These are phyloP conservation scores for Euschistus heros DNA, from an alignment of 1,140 invertebrate genomes.

Conservation along the genomic window DNA sequence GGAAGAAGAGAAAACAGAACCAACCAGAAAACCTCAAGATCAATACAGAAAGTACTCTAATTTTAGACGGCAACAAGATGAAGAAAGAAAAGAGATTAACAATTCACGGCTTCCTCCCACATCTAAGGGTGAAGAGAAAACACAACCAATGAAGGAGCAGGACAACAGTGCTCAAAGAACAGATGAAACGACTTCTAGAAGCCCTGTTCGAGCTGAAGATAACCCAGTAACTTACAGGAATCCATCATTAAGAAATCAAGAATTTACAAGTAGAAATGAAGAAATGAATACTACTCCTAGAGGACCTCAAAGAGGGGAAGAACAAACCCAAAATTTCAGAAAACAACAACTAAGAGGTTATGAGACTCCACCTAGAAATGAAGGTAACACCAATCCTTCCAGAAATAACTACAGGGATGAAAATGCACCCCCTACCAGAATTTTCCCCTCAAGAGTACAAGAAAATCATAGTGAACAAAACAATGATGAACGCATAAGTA, in stretches of 20 bases:
- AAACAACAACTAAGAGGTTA: background rate
- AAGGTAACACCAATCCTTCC: background rate
- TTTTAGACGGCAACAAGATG: constrained; percentile 9
- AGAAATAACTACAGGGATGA: background rate
- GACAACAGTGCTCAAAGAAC: background rate
- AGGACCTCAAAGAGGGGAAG: background rate
- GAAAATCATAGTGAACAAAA: background rate
- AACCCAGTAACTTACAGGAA: background rate
- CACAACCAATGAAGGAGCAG: background rate
- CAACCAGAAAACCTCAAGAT: background rate
- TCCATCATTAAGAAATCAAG: background rate
- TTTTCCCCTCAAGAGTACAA: background rate
- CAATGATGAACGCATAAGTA: background rate
- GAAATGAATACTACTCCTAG: background rate
- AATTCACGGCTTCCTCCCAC: background rate
- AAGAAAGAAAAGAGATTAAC: background rate
- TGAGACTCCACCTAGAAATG: background rate
- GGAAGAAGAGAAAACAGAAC: constrained; percentile 6
- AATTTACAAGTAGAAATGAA: constrained; percentile 1
- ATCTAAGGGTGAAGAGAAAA: background rate
- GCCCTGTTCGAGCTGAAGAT: background rate
- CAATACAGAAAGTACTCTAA: background rate
- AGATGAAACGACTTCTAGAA: background rate
- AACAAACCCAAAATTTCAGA: background rate
- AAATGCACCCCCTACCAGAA: background rate